Percentiles rank a stretch among this genome's conserved stretches.
These are phyloP conservation scores for Cyclophora albipunctata DNA, from an alignment of 2,888 invertebrate genomes.

Conservation along the genomic window DNA sequence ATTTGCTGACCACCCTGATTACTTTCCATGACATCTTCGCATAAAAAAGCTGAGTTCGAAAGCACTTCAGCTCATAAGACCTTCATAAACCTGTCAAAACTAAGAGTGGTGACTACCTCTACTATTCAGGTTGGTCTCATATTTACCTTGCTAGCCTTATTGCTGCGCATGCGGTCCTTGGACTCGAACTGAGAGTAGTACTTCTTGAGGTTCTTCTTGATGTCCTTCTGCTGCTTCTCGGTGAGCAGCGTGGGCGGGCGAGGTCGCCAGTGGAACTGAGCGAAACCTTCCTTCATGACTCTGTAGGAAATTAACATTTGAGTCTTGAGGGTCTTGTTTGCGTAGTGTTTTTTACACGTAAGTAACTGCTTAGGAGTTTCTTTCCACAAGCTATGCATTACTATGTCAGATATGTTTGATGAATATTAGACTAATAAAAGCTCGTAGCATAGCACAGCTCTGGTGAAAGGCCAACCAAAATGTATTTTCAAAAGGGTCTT, in stretches of 20 bases:
- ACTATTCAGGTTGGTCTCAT: too few species aligned
- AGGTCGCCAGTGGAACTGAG: conserved; percentile 97
- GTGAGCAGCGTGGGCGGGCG: conserved; percentile 90
- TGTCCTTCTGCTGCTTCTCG: conserved; percentile 92
- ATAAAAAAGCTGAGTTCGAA: too few species aligned
- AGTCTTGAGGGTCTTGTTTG: too few species aligned
- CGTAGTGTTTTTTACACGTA: neutral
- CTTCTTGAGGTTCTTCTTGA: conserved; percentile 98
- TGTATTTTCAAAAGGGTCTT: too few species aligned
- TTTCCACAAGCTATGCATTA: neutral
- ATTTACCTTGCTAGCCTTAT: conserved; percentile 92
- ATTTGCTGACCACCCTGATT: too few species aligned
- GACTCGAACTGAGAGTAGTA: conserved; percentile 97
- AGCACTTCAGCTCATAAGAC: too few species aligned
- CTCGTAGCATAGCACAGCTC: neutral
- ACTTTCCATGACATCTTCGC: too few species aligned
- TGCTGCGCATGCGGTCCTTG: conserved; percentile 94
- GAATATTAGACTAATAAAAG: too few species aligned
- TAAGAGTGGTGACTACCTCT: too few species aligned
- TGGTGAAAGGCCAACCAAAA: neutral
- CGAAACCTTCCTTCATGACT: conserved; percentile 93
- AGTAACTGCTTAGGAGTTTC: neutral
- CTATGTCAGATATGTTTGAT: too few species aligned
- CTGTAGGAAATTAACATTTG: conserved; percentile 43
- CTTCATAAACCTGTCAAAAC: too few species aligned